phyloP scores from a whole-genome alignment of 2,113 vertebrate genomes.

The Pterocles orientalis region DNA sequence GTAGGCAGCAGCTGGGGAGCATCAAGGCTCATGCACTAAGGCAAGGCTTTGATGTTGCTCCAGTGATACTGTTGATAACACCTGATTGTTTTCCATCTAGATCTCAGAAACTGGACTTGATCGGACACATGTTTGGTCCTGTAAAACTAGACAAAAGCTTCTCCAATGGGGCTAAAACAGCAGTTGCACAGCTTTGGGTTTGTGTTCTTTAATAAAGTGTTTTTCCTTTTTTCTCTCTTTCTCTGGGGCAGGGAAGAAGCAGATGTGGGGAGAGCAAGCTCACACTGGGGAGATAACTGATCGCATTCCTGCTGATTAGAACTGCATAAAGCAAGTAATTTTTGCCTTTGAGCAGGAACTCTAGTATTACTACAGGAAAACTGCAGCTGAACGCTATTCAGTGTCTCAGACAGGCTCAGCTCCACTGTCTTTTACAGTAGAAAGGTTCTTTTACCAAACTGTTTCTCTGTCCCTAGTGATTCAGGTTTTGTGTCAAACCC shows the following conservation, averaged over 20 bases:
- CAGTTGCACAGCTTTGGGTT: conserved; percentile 34
- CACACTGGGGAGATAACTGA: neutral
- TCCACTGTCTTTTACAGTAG: neutral
- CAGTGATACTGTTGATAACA: conserved; percentile 47
- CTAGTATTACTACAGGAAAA: neutral
- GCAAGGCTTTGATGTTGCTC: conserved; percentile 38
- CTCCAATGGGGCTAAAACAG: conserved; percentile 9
- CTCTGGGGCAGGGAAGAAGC: neutral
- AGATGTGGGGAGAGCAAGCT: conserved; percentile 5
- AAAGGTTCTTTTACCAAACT: neutral
- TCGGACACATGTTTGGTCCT: conserved; percentile 22
- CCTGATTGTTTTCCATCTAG: conserved; percentile 55
- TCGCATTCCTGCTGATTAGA: neutral
- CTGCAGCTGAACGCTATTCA: neutral
- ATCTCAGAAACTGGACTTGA: conserved; percentile 56
- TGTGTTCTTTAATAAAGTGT: conserved; percentile 45
- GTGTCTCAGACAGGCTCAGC: neutral
- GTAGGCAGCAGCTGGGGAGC: neutral
- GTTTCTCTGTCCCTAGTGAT: neutral
- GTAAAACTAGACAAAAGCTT: conserved; percentile 41
- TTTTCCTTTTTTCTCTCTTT: neutral
- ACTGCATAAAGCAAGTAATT: neutral
- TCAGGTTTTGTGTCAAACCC: neutral
- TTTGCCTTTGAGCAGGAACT: neutral
- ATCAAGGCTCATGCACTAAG: conserved; percentile 15